A percentile compares a stretch with the other conserved stretches of the same genome.
Conservation (phyloP, 2,113 vertebrate species). For the Tetrax tetrax region DNA sequence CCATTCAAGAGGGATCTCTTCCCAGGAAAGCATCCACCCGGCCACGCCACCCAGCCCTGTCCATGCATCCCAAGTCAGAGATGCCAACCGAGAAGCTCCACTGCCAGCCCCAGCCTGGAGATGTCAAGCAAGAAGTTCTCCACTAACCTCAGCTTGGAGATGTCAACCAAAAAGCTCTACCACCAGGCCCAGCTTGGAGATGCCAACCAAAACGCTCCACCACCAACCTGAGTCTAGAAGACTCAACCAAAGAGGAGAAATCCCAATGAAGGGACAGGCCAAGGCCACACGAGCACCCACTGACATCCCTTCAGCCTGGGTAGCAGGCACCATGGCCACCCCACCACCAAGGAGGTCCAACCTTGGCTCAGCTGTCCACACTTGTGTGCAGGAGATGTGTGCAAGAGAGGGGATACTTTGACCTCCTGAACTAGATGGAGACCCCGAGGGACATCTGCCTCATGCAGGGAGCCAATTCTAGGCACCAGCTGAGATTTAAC, state of each 20-base stretch:
- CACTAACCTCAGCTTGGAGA: background rate
- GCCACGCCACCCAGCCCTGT: background rate
- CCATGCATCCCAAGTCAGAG: background rate
- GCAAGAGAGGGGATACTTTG: background rate
- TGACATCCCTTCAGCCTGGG: background rate
- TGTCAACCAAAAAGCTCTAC: background rate
- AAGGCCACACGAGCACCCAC: accelerated
- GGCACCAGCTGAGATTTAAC: background rate
- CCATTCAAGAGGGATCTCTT: background rate
- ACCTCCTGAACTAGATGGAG: background rate
- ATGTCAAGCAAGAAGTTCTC: background rate
- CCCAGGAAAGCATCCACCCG: accelerated
- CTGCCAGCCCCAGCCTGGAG: background rate
- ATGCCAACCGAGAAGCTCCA: background rate
- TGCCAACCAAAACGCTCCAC: background rate
- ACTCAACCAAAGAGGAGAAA: background rate
- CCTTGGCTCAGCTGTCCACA: background rate
- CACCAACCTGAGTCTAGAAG: background rate
- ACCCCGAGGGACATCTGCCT: background rate
- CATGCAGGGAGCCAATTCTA: background rate
- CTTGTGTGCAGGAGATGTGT: accelerated
- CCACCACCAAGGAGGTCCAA: background rate
- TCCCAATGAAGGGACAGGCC: background rate
- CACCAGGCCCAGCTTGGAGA: background rate
- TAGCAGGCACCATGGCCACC: background rate